These are phyloP conservation scores for Heliconius hortense DNA, from an alignment of 2,888 invertebrate species.

Conservation along the genomic window DNA sequence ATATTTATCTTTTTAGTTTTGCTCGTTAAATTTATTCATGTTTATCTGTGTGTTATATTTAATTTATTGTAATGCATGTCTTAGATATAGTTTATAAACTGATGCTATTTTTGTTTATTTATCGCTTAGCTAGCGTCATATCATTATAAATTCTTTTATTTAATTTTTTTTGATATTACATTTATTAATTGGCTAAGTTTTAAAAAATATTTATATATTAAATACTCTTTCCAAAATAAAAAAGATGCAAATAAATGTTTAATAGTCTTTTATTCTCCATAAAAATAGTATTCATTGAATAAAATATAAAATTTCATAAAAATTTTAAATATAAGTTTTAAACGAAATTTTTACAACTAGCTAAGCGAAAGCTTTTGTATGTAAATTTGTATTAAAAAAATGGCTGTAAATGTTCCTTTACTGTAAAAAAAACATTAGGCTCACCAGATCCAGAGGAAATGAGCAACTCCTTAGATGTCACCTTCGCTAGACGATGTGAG, in stretches of 20 bases:
- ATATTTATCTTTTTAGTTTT: neutral
- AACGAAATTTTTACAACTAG: neutral
- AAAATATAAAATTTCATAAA: neutral
- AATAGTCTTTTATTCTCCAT: neutral
- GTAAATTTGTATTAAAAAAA: neutral
- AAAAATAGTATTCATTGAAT: no score
- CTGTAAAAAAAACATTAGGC: constrained; percentile 26
- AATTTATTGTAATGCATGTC: neutral
- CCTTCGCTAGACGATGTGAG: constrained; percentile 40
- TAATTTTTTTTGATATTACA: no score
- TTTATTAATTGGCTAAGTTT: neutral
- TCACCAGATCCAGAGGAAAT: constrained; percentile 40
- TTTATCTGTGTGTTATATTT: constrained; percentile 6
- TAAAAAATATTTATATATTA: neutral
- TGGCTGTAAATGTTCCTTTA: constrained; percentile 22
- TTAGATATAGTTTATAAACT: neutral
- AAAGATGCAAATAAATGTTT: neutral
- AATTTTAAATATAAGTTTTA: neutral
- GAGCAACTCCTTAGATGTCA: constrained; percentile 28
- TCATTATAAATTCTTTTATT: no score
- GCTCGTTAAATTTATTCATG: neutral
- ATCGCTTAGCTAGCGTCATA: constrained; percentile 14
- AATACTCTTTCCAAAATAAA: neutral
- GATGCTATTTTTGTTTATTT: neutral
- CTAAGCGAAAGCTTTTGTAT: constrained; percentile 21